Conservation (phyloP, 2,113 vertebrate genomes). For the Poeciliopsis occidentalis region DNA sequence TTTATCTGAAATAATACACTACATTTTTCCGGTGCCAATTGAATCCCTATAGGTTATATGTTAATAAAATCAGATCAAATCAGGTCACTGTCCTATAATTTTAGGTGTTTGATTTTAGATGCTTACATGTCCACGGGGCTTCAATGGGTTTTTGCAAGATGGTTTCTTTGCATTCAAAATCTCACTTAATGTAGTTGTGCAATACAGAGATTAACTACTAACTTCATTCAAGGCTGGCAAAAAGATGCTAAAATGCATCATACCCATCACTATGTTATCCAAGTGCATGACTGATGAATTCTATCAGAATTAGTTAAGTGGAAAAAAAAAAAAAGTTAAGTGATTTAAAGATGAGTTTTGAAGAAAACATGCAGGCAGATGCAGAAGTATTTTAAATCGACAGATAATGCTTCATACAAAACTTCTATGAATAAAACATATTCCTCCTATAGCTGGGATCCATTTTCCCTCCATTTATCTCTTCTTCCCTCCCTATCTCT, state of each 20-base stretch:
- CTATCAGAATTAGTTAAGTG: background rate
- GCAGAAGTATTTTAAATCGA: slow-evolving; percentile 69
- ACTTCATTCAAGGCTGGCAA: slow-evolving; percentile 50
- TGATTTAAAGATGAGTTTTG: slow-evolving; percentile 75
- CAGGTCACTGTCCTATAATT: slow-evolving; percentile 26
- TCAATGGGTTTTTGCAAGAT: slow-evolving; percentile 23
- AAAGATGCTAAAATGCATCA: slow-evolving; percentile 56
- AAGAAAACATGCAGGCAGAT: slow-evolving; percentile 49
- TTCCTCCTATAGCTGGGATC: slow-evolving; percentile 66
- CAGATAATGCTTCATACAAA: slow-evolving; percentile 81
- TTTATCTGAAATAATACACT: background rate
- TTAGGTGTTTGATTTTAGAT: slow-evolving; percentile 19
- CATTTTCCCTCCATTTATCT: slow-evolving; percentile 65
- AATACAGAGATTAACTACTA: slow-evolving; percentile 40
- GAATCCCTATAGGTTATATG: slow-evolving; percentile 21
- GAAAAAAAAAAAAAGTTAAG: slow-evolving; percentile 52
- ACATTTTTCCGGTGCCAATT: slow-evolving; percentile 15
- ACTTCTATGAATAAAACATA: slow-evolving; percentile 82
- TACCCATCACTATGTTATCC: slow-evolving; percentile 32
- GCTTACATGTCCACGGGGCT: slow-evolving; percentile 6
- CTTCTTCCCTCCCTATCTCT: slow-evolving; percentile 71
- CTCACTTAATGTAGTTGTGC: slow-evolving; percentile 26
- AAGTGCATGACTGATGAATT: slow-evolving; percentile 53
- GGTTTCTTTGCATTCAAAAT: slow-evolving; percentile 24
- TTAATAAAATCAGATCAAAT: slow-evolving; percentile 38